These are phyloP conservation scores for Himalopsyche japonica DNA, from an alignment of 2,888 invertebrate genomes.

Conservation along the genomic window DNA sequence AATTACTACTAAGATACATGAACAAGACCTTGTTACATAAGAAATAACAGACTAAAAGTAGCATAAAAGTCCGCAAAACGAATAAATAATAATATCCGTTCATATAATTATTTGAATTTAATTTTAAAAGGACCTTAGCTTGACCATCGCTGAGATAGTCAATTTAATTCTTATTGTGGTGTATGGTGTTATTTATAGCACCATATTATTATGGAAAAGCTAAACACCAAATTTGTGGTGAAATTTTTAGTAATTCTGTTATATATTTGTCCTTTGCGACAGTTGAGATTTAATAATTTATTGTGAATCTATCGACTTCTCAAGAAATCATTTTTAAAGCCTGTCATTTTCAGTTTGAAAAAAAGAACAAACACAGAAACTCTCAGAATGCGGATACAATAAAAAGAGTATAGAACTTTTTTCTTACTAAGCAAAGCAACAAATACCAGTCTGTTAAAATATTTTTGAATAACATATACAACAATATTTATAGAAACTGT, in stretches of 20 bases:
- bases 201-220: neutral
- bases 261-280: neutral
- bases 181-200: neutral
- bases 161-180: neutral
- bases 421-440: too few species aligned
- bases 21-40: too few species aligned
- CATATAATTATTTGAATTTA: too few species aligned
- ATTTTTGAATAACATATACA: too few species aligned
- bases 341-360: neutral
- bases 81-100: too few species aligned
- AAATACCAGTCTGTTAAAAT: too few species aligned
- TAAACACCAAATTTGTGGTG: neutral
- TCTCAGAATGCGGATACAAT: neutral
- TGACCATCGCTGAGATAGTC: neutral
- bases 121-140: neutral
- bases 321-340: neutral
- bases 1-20: too few species aligned
- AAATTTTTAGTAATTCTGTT: neutral
- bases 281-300: neutral
- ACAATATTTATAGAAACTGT: too few species aligned
- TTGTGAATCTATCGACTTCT: neutral
- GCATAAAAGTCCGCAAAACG: too few species aligned
- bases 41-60: too few species aligned
- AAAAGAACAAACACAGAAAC: neutral
- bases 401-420: too few species aligned